Conservation (phyloP, 2,113 vertebrate species). For the Vombatus ursinus region DNA sequence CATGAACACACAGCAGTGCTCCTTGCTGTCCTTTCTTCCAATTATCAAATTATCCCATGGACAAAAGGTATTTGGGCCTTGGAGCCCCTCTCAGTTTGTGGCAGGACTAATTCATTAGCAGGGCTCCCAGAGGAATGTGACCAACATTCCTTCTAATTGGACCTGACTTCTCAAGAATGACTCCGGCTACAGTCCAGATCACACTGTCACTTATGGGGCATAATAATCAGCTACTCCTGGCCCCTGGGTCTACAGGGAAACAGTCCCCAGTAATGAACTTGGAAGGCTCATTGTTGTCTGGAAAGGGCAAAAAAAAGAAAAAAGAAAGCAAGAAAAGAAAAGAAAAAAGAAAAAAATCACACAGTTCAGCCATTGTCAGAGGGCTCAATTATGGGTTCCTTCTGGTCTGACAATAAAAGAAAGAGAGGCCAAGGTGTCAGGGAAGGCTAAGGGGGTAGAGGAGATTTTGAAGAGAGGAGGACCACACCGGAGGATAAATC, state of each 20-base stretch:
- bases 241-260: constrained; percentile 84
- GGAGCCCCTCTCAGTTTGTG: constrained; percentile 85
- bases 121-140: constrained; percentile 85
- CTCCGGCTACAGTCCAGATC: constrained; percentile 82
- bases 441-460: constrained; percentile 39
- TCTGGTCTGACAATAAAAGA: constrained; percentile 76
- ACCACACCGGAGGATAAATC: constrained; percentile 70
- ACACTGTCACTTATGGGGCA: constrained; percentile 84
- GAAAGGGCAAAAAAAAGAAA: neutral
- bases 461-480: neutral
- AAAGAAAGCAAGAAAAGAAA: constrained; percentile 63
- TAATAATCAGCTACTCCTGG: constrained; percentile 88
- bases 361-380: constrained; percentile 83
- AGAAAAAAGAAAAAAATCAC: constrained; percentile 70
- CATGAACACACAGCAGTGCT: constrained; percentile 48
- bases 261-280: constrained; percentile 87
- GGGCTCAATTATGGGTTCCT: constrained; percentile 83
- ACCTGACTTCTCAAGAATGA: constrained; percentile 87
- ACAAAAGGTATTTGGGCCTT: constrained; percentile 85
- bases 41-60: constrained; percentile 83
- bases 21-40: constrained; percentile 80
- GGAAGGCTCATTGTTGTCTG: constrained; percentile 83
- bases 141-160: constrained; percentile 86
- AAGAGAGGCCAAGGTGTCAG: neutral
- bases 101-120: constrained; percentile 89